Evolutionary conservation across 1,140 invertebrate genomes (phyloP), one percentile per base, ranked within the genome.

Genomic region (Drosophila persimilis): DNA sequence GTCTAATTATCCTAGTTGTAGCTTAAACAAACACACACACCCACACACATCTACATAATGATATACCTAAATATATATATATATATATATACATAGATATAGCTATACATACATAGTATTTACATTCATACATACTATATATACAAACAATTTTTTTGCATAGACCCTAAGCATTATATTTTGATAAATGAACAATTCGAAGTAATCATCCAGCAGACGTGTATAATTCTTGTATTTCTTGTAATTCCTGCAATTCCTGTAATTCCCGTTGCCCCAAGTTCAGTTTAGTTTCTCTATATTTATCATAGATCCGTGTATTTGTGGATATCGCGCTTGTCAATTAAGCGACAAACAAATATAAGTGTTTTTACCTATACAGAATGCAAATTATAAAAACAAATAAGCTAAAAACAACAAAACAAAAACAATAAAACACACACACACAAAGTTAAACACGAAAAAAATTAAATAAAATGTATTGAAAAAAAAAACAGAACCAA

Each of bases 1-100:
- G 52, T 85, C 73, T 80, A 67, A 64, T 80, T 76, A 84, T 74
- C 79, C 78, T 80, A 83, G 78, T 70, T 83, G 45, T 73, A 73
- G 73, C 48, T 44, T 72, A 63, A 73, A 69, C 63, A 63, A 64
- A 64, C 20, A 65, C 9, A 39, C 35, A 39, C 11, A 13, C 2
- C 7, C 29, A 31, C 11, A 39, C 35, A 39, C 35, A 39, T 39
- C 35, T 39, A 39, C 44, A 56, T 7, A 52, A 26, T 65, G 24
- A 78, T 60, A 61, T 39, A 65, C 77, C 77, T 65, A 59, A 29
- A 54, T 47, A 64, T 17, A 17, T 17, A 64, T 54, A 24, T 24
- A 24, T 52, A 53, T 45, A 72, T 35, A 64, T 29, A 78, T 26
- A 62, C 22, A 65, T 54, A 72, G 41, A 48, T 41, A 64, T 22